Percentiles rank a stretch among this genome's conserved stretches.
These are phyloP conservation scores for Polyodon spathula DNA, from an alignment of 2,113 vertebrate species.

Conservation along the genomic window DNA sequence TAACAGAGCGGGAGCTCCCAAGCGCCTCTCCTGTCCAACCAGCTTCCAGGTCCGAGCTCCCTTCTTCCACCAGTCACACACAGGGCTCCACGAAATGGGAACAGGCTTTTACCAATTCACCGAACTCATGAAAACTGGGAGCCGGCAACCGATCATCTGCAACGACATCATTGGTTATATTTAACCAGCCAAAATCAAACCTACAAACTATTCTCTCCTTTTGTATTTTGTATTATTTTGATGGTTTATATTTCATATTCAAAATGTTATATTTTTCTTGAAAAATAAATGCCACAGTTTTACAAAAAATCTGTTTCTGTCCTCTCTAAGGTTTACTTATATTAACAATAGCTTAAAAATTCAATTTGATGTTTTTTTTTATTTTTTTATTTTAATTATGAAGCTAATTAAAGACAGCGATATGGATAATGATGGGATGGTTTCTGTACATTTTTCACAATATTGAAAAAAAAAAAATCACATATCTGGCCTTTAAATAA, in stretches of 20 bases:
- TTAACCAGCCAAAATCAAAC: constrained; percentile 39
- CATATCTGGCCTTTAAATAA: no score
- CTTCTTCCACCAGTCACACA: constrained; percentile 81
- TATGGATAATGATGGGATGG: no score
- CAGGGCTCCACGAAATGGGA: constrained; percentile 67
- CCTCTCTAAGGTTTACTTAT: no score
- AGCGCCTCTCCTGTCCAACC: constrained; percentile 83
- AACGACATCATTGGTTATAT: constrained; percentile 87
- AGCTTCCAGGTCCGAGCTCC: constrained; percentile 62
- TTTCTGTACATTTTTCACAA: no score
- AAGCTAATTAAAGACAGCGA: no score
- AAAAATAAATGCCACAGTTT: background rate
- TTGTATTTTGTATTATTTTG: background rate
- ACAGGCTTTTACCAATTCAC: constrained; percentile 75
- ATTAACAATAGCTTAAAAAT: no score
- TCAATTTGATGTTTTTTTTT: no score
- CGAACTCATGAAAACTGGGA: constrained; percentile 84
- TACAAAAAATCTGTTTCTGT: no score
- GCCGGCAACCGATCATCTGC: constrained; percentile 92
- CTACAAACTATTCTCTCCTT: background rate
- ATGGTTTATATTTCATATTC: constrained; percentile 7
- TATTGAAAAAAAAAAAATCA: no score
- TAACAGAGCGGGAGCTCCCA: constrained; percentile 46
- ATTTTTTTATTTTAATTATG: no score
- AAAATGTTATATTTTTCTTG: constrained; percentile 8